Base-by-base conservation (phyloP, 2,113 vertebrate species). In the Paedocypris sp. region DNA sequence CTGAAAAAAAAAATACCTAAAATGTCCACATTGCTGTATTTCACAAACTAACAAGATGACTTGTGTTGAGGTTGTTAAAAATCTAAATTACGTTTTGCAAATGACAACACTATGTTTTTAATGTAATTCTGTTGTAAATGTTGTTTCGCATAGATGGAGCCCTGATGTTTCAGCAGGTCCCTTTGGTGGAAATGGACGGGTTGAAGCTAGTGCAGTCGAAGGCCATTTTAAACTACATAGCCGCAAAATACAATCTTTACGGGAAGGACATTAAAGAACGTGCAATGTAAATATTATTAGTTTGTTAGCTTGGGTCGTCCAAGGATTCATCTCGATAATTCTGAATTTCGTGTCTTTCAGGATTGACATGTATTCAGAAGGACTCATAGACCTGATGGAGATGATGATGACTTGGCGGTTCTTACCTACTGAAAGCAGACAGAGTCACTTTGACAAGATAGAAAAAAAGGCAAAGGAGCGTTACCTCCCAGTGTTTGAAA, bases 101-200 rank as follows among this genome's bases (percentile, higher is more conserved):
- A n/a, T n/a, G n/a, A n/a, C n/a, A n/a, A n/a, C n/a, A n/a, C n/a
- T n/a, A n/a, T 66, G 3, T 56, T 9, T 42, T 13, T 13, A 20
- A 2, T 43, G 46, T 4, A n/a, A n/a, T n/a, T n/a, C n/a, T n/a
- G n/a, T n/a, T n/a, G n/a, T n/a, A n/a, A n/a, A n/a, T n/a, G n/a
- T n/a, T n/a, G n/a, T 28, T 13, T 39, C 20, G 15, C 49, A 15
- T 54, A 87, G 86, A 81, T 64, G 90, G 86, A 69, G 52, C 3
- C 1, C 82, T 98, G 72, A 71, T 93, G 76, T 97, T 88, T 64
- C 82, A 92, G 8, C 91, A 97, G 69, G 79, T 98, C 32, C 93
- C 94, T 0, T 8, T 94, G 83, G 90, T 95, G 4, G 91, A 97
- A 73, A 94, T 95, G 0, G 93, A 98, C 5, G 90, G 89, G 35